Evolutionary conservation across 2,113 vertebrate species (phyloP), one percentile per base, ranked within the genome.

Genomic region (Pholis gunnellus): DNA sequence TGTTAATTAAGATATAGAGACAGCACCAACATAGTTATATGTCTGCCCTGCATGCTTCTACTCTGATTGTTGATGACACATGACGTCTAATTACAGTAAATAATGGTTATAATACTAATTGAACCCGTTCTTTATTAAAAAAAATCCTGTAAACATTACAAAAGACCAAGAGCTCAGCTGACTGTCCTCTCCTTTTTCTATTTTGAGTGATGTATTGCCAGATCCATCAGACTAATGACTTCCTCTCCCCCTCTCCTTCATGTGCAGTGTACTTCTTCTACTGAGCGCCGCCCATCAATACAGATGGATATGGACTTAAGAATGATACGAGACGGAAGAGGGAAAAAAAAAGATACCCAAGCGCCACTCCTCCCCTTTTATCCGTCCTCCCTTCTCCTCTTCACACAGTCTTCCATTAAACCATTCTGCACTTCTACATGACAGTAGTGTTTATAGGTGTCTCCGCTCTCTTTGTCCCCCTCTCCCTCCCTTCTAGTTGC

Each of bases 241-340:
- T 48, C 50, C 59, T 48, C 38, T 59, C 63, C 20, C 25, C 67
- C 54, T 83, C 50, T 74, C 56, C 48, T 72, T 78, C 36, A 36
- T 65, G 78, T 2, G 13, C 84, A 95, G 95, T 96, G 85, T 95
- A 96, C 89, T 95, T 96, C 94, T 96, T 95, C 94, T 89, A 93
- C 80, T 95, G 91, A 95, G 91, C 88, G 72, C 77, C 40, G 77
- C 78, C 88, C 76, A 68, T 86, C 84, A 48, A 2, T 7, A 79
- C 68, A 69, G 87, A 90, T 85, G 88, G 84, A 89, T 72, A 88
- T 83, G 85, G 92, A 94, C 88, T 89, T 90, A 72, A 91, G 89
- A 87, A 87, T 52, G 80, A 85, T 27, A 80, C 68, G 66, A 88
- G 82, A 88, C 82, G 87, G 74, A 81, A 84, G 89, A 78, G 75